Evolutionary conservation across 1,140 invertebrate genomes (phyloP), one percentile per base, ranked within the genome.

Genomic region (Leucophenga varia): DNA sequence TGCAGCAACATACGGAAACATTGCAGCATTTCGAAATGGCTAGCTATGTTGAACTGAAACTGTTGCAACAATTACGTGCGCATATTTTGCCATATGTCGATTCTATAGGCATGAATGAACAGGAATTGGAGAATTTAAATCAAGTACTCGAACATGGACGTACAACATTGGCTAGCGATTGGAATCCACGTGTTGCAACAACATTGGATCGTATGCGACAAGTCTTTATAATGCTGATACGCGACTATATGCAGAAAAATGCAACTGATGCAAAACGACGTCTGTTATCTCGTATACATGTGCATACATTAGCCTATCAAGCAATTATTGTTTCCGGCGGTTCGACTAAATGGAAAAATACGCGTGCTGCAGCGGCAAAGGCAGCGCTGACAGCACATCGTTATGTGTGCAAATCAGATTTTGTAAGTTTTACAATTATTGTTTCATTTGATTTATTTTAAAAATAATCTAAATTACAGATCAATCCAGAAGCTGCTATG

Each of bases 51-150:
- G 90, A 93, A 57, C 73, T 84, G 22, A 75, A 80, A 37, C 72
- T 93, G 6, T 64, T 94, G 1, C 76, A 79, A 31, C 82, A 90
- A 25, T 75, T 94, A 1, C 79, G 82, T 1, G 77, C 86, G 13
- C 78, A 81, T 49, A 80, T 94, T 0, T 77, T 92, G 40, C 87
- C 88, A 1, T 87, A 84, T 74, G 81, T 86, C 0, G 89, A 94
- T 59, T 93, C 90, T n/a, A 76, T 93, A 6, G 91, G 91, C 1
- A 91, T 93, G 89, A 94, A 94, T 72, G 91, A 94, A 72, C 90
- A 89, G 67, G 91, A 94, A 76, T 76, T 93, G 21, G 84, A 85
- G 1, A 94, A 92, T 75, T 67, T 94, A 1, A 80, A 85, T 39
- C 86, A 84, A 61, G 80, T 86, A 1, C 65, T 89, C 36, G 76